Percentiles rank a stretch among this genome's conserved stretches.
Evolutionary conservation across 2,797 vertebrate species (phyloP).

Genomic region (Manis pentadactyla): DNA sequence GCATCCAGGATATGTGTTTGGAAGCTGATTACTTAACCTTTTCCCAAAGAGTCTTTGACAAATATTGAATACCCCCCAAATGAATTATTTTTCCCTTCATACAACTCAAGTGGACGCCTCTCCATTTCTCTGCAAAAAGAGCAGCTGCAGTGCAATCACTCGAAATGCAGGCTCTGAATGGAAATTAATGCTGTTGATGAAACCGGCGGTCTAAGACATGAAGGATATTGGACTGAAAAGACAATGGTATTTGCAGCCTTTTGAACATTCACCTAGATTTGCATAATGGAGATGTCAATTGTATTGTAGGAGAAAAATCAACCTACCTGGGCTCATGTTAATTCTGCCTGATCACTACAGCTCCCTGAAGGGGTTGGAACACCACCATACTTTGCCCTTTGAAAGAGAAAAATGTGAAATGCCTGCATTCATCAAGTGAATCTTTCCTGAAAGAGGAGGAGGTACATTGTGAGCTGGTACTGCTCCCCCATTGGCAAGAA

Average conservation of each 20-base stretch:
- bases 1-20: not conserved
- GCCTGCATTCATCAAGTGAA: slow-evolving; percentile 20
- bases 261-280: slow-evolving; percentile 48
- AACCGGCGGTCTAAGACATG: slow-evolving; percentile 33
- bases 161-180: slow-evolving; percentile 42
- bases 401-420: slow-evolving; percentile 51
- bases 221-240: slow-evolving; percentile 54
- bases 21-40: slow-evolving; percentile 63
- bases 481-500: not conserved
- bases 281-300: slow-evolving; percentile 73
- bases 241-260: slow-evolving; percentile 63
- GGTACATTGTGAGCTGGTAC: not conserved
- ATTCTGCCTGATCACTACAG: not conserved
- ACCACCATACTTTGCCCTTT: slow-evolving; percentile 21
- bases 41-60: slow-evolving; percentile 54
- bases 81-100: slow-evolving; percentile 61
- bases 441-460: slow-evolving; percentile 21
- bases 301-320: slow-evolving; percentile 65
- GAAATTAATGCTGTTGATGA: slow-evolving; percentile 70
- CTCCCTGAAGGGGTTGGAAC: not conserved
- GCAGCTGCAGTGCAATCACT: slow-evolving; percentile 4
- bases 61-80: slow-evolving; percentile 42
- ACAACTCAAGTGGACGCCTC: slow-evolving; percentile 35
- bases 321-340: slow-evolving; percentile 34
- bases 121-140: slow-evolving; percentile 50